Percentiles rank a stretch among this genome's conserved stretches.
These are phyloP conservation scores for Andrena cerasifolii DNA, from an alignment of 1,140 invertebrate species.

Conservation along the genomic window DNA sequence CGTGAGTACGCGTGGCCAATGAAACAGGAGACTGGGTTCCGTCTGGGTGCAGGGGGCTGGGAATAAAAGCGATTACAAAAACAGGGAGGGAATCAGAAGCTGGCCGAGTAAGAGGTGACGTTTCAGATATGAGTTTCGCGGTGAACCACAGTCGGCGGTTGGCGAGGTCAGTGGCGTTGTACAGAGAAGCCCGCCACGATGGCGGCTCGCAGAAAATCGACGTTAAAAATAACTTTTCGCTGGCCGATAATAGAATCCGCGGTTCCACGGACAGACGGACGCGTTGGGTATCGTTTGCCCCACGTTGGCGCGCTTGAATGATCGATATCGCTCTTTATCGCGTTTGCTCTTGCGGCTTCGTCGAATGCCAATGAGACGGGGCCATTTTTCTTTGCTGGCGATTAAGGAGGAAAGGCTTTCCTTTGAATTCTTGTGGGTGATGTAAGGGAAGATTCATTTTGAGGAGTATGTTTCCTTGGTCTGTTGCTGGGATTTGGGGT, in stretches of 20 bases:
- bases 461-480: no score
- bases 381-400: no score
- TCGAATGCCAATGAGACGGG: background rate
- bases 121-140: constrained; percentile 50
- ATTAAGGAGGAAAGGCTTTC: no score
- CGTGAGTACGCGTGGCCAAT: background rate
- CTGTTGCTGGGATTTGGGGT: no score
- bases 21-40: constrained; percentile 5
- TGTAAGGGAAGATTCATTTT: no score
- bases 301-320: background rate
- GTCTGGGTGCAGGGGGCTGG: background rate
- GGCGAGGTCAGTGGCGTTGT: constrained; percentile 46
- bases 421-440: no score
- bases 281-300: background rate
- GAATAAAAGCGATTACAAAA: constrained; percentile 9
- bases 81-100: constrained; percentile 16
- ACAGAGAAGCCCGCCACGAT: background rate
- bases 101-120: constrained; percentile 12
- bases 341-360: background rate
- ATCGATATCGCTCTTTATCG: constrained; percentile 3
- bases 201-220: constrained; percentile 20
- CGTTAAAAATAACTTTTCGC: constrained; percentile 51
- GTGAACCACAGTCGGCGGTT: constrained; percentile 47
- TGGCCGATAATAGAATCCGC: constrained; percentile 38
- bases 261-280: constrained; percentile 19